Conservation (phyloP, 2,797 vertebrate species). For the Myotis vivesi region DNA sequence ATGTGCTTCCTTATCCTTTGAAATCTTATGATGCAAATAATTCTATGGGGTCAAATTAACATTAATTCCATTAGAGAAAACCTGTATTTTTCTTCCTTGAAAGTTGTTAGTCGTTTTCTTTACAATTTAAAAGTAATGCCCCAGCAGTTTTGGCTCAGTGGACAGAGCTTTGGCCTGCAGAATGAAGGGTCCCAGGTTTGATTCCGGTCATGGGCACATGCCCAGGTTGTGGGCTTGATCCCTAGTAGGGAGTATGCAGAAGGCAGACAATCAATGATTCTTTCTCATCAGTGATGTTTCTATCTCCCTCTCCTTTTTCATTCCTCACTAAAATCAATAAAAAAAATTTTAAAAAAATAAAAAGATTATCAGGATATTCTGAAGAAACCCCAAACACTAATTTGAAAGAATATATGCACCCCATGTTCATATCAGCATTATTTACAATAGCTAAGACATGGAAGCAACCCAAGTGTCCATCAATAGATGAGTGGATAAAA, state of each 20-base stretch:
- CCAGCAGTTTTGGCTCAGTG: no score
- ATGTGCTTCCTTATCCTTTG: background rate
- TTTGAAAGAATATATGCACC: background rate
- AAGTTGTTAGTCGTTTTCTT: background rate
- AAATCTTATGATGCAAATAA: background rate
- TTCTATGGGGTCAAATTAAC: background rate
- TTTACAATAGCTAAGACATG: background rate
- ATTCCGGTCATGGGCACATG: no score
- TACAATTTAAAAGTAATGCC: background rate
- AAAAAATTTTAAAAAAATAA: no score
- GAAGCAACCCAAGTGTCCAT: background rate
- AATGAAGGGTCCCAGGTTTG: no score
- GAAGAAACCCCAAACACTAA: background rate
- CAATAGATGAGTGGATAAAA: background rate
- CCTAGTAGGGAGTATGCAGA: no score
- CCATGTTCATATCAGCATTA: background rate
- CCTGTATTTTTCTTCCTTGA: background rate
- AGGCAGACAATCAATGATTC: no score
- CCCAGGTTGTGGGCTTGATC: no score
- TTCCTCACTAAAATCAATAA: no score
- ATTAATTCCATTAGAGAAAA: background rate
- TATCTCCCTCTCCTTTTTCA: no score
- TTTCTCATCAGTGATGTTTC: no score
- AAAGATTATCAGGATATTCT: background rate
- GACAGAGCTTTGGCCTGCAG: no score